Evolutionary conservation across 2,113 vertebrate species (phyloP), one percentile per base, ranked within the genome.

Genomic region (Clarias magur): DNA sequence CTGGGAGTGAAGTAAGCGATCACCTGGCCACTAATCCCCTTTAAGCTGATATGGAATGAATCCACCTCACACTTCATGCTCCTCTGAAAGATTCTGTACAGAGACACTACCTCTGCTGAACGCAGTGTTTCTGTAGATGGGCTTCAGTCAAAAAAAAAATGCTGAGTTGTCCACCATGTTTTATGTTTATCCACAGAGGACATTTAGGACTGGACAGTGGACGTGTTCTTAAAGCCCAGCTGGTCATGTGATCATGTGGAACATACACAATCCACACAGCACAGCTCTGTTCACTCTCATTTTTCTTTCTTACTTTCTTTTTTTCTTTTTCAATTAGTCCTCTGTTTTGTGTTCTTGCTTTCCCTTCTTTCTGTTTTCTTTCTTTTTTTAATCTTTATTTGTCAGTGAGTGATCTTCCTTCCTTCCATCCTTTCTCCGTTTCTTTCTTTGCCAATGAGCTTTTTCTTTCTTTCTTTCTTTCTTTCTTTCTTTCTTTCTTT

Each of bases 271-370:
- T 17, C 42, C 6, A 73, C 68, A 72, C 30, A 16, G 42, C 42
- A 75, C 38, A 91, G 88, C 88, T 93, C 90, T 93, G 88, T 90
- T 92, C 89, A 92, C 86, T 86, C 88, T 93, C 89, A 87, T 67
- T 84, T 80, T 72, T 21, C 60, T 60, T 54, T 82, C 42, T 57
- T 65, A 19, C 16, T 25, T 25, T 54, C 53, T 42, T 68, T 60
- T n/a, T 72, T 21, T 54, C 16, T 80, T 67, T 68, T 6, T 27
- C 10, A 67, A 3, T 2, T 27, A 67, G 25, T 27, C 9, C 1
- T 62, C 56, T 38, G 3, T 17, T 7, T 19, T 27, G 0, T 23
- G 4, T 60, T 59, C n/a, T 60, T 38, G 38, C 53, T 21, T 17
- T 25, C 1, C 11, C 65, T 60, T 19, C 38, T 82, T 65, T 13